A percentile compares a stretch with the other conserved stretches of the same genome.
Evolutionary conservation across 2,888 invertebrate species (phyloP).

Genomic region (Eilema griseolum): DNA sequence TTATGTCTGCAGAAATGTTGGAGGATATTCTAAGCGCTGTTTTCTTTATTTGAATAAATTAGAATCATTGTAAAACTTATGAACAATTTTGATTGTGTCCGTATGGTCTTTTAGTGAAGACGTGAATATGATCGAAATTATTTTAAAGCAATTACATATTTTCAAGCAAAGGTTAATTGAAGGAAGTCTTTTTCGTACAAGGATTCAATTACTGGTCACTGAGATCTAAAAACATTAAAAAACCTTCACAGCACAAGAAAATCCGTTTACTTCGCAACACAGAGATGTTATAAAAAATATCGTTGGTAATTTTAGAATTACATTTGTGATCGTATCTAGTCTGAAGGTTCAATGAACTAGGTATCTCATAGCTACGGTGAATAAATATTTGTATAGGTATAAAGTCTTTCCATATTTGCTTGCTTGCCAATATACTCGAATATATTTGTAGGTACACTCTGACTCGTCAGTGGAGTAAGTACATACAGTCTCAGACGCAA

Average conservation of each 20-base stretch:
- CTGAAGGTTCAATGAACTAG: conserved; percentile 40
- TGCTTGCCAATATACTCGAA: conserved; percentile 52
- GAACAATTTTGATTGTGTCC: not conserved
- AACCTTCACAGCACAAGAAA: not conserved
- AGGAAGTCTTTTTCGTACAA: not conserved
- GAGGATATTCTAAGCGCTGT: conserved; percentile 1
- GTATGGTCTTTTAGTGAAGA: not conserved
- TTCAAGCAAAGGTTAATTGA: not conserved
- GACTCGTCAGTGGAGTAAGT: not conserved
- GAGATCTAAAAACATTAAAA: not conserved
- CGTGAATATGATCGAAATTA: no score
- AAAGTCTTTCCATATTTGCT: conserved; percentile 51
- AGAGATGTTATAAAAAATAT: conserved; percentile 7
- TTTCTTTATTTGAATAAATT: conserved; percentile 2
- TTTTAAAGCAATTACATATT: not conserved
- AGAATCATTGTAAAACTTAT: not conserved
- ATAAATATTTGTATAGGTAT: conserved; percentile 42
- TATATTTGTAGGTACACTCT: conserved; percentile 41
- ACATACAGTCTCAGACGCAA: conserved; percentile 38
- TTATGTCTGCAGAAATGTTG: conserved; percentile 12
- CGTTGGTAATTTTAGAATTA: not conserved
- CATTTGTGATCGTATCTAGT: conserved; percentile 8
- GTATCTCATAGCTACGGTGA: conserved; percentile 17
- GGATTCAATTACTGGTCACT: not conserved
- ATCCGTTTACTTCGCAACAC: not conserved